Evolutionary conservation across 2,888 invertebrate genomes (phyloP).

Genomic region (Sisyra terminalis): DNA sequence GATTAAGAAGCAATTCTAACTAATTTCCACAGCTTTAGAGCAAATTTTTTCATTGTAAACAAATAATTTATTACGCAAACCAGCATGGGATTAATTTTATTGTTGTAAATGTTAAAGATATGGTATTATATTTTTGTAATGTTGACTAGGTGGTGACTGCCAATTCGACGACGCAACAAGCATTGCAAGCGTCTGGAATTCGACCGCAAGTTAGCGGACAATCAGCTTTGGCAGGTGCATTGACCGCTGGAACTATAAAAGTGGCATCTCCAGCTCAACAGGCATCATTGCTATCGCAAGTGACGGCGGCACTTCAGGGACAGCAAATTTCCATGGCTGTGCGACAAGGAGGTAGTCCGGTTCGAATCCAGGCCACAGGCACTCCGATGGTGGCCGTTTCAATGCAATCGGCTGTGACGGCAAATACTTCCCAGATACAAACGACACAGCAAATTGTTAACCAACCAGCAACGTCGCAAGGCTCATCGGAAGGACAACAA

Average conservation of each 20-base stretch:
- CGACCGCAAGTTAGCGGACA: constrained; percentile 30
- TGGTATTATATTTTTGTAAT: constrained; percentile 8
- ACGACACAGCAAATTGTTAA: constrained; percentile 10
- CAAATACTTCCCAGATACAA: constrained; percentile 16
- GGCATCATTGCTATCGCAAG: constrained; percentile 35
- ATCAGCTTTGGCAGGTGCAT: constrained; percentile 28
- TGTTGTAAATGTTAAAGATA: constrained; percentile 3
- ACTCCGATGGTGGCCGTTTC: constrained; percentile 35
- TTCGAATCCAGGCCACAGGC: constrained; percentile 36
- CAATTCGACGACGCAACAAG: constrained; percentile 30
- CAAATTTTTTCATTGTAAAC: no score
- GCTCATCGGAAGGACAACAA: background rate
- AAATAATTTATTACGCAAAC: no score
- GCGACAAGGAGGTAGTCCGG: constrained; percentile 38
- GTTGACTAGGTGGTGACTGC: constrained; percentile 38
- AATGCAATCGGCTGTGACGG: constrained; percentile 25
- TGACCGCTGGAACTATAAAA: constrained; percentile 29
- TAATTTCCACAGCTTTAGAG: no score
- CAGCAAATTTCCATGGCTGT: constrained; percentile 26
- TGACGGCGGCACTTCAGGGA: constrained; percentile 33
- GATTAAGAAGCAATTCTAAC: no score
- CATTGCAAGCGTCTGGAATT: constrained; percentile 27
- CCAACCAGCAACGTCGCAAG: constrained; percentile 14
- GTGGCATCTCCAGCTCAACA: constrained; percentile 31
- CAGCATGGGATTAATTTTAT: no score